phyloP scores from a whole-genome alignment of 2,888 invertebrate genomes.

The Spilosoma lubricipeda region DNA sequence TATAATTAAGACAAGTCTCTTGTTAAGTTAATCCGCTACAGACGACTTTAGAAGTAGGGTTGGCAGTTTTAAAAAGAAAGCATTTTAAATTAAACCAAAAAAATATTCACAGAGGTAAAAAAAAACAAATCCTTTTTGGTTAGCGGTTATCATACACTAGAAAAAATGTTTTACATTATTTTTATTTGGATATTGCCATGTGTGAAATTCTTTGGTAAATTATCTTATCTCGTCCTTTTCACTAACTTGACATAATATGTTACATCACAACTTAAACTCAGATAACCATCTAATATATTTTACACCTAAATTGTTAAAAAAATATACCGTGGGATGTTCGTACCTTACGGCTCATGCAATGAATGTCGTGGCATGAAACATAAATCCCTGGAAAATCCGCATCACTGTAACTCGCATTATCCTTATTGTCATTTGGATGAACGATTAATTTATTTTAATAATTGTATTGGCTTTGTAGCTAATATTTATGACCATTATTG shows the following conservation, averaged over 20 bases:
- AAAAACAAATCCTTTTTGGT: background rate
- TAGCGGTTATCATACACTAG: background rate
- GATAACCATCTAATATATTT: background rate
- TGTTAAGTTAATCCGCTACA: conserved; percentile 60
- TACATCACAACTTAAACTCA: background rate
- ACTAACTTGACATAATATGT: no score
- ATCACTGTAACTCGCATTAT: background rate
- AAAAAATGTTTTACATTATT: background rate
- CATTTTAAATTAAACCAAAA: background rate
- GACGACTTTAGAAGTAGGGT: conserved; percentile 36
- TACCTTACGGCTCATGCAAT: background rate
- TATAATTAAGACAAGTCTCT: conserved; percentile 63
- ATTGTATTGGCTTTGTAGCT: background rate
- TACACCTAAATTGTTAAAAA: background rate
- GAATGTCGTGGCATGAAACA: no score
- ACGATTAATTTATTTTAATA: background rate
- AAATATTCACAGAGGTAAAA: background rate
- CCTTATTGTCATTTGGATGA: background rate
- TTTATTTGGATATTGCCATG: background rate
- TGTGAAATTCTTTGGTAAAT: background rate
- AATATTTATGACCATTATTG: background rate
- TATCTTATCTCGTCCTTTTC: no score
- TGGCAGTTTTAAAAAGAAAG: background rate
- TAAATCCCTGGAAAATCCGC: no score
- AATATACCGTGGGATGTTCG: background rate